These are phyloP conservation scores for Elaeidobius kamerunicus DNA, from an alignment of 2,888 invertebrate genomes.

Conservation along the genomic window DNA sequence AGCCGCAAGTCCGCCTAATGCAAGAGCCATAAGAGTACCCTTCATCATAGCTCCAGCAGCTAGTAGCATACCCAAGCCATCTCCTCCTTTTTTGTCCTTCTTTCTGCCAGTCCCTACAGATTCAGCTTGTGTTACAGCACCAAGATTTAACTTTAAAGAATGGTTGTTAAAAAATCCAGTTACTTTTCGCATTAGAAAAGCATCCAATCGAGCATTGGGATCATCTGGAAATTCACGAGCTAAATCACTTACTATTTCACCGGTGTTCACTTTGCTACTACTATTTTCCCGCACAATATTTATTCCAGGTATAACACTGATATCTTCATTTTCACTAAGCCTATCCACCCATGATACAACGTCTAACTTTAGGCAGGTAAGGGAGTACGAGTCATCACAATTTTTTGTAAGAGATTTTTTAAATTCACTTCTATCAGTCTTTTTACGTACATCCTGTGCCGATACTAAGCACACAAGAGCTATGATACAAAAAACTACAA, in stretches of 20 bases:
- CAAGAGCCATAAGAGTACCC: conserved; percentile 69
- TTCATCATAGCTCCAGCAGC: conserved; percentile 54
- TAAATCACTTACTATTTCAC: conserved; percentile 66
- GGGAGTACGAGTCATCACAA: conserved; percentile 58
- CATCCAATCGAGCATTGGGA: conserved; percentile 69
- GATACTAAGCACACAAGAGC: neutral
- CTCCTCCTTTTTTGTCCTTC: conserved; percentile 45
- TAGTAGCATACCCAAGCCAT: conserved; percentile 45
- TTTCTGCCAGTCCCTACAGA: conserved; percentile 43
- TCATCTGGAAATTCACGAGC: conserved; percentile 69
- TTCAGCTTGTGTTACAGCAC: conserved; percentile 49
- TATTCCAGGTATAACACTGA: conserved; percentile 65
- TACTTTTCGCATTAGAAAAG: conserved; percentile 64
- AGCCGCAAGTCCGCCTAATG: conserved; percentile 65
- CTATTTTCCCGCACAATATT: conserved; percentile 61
- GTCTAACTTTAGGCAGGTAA: conserved; percentile 71
- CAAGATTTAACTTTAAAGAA: conserved; percentile 64
- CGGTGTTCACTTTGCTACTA: conserved; percentile 50
- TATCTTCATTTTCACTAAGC: conserved; percentile 62
- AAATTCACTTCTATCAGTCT: conserved; percentile 32
- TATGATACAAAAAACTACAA: conserved; percentile 4
- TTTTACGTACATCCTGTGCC: conserved; percentile 4
- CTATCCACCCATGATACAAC: conserved; percentile 69
- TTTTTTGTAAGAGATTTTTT: conserved; percentile 44
- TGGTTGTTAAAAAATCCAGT: conserved; percentile 66